phyloP scores from a whole-genome alignment of 2,113 vertebrate species.

The Speoplatyrhinus poulsoni region DNA sequence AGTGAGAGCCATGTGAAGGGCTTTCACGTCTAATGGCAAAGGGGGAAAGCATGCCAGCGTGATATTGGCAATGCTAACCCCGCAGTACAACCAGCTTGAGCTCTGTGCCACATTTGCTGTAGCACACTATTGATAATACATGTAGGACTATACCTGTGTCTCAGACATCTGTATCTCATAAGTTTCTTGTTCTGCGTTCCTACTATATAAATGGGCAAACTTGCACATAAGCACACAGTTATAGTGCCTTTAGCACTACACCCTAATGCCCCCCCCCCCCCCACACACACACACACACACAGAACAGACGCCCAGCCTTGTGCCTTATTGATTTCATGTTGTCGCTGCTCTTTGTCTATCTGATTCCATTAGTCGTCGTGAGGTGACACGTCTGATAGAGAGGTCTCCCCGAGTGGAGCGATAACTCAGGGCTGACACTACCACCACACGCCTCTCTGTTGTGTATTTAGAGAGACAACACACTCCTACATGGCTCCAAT shows the following conservation, averaged over 20 bases:
- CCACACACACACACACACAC: slow-evolving; percentile 5
- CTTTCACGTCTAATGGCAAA: slow-evolving; percentile 41
- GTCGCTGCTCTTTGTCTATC: slow-evolving; percentile 46
- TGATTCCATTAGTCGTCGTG: slow-evolving; percentile 67
- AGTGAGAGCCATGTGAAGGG: slow-evolving; percentile 50
- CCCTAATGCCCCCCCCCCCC: not conserved
- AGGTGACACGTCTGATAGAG: slow-evolving; percentile 62
- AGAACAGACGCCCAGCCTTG: slow-evolving; percentile 7
- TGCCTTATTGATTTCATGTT: slow-evolving; percentile 64
- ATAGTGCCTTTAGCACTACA: slow-evolving; percentile 9
- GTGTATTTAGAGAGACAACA: slow-evolving; percentile 10
- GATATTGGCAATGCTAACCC: not conserved
- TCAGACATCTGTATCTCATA: too few relatives aligned
- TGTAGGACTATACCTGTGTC: too few relatives aligned
- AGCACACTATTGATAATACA: too few relatives aligned
- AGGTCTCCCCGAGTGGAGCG: slow-evolving; percentile 25
- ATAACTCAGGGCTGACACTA: slow-evolving; percentile 31
- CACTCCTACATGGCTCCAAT: not conserved
- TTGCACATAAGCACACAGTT: slow-evolving; percentile 5
- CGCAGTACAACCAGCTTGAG: not conserved
- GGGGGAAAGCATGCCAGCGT: not conserved
- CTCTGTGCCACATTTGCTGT: not conserved
- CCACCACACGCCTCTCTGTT: slow-evolving; percentile 47
- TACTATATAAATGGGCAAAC: slow-evolving; percentile 1
- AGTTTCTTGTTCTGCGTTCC: too few relatives aligned